Evolutionary conservation across 2,113 vertebrate genomes (phyloP).

Genomic region (Heterotilapia buettikoferi): DNA sequence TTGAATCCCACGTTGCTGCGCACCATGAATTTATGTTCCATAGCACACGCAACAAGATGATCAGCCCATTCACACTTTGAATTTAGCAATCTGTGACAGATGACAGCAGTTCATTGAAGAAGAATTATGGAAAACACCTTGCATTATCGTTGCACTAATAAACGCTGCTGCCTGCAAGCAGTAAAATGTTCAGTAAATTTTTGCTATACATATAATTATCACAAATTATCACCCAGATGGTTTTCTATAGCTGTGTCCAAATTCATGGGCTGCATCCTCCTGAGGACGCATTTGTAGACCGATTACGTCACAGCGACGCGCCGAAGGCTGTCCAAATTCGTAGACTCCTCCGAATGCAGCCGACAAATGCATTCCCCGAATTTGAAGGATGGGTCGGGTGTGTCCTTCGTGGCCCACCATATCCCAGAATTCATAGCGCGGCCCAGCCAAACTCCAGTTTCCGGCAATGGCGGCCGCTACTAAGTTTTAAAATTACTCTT

Average conservation of each 20-base stretch:
- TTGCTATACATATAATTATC: neutral
- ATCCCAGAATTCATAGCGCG: neutral
- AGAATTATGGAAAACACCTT: neutral
- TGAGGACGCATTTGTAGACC: neutral
- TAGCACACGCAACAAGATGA: neutral
- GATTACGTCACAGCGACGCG: neutral
- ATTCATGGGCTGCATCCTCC: neutral
- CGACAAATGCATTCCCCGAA: rapidly evolving
- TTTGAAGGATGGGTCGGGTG: neutral
- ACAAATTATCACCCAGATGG: neutral
- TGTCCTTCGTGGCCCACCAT: neutral
- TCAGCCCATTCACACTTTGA: neutral
- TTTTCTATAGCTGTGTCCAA: neutral
- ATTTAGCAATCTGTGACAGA: neutral
- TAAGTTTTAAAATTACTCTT: too few species aligned
- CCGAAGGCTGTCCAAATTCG: neutral
- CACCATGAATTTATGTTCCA: neutral
- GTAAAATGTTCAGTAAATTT: neutral
- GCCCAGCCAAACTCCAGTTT: neutral
- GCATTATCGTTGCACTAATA: neutral
- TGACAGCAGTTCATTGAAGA: neutral
- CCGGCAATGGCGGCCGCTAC: neutral
- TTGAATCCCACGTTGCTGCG: neutral
- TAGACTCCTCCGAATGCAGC: neutral
- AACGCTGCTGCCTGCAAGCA: neutral